Conservation (phyloP, 2,113 vertebrate genomes). For the Ophthalmolycus amberensis region DNA sequence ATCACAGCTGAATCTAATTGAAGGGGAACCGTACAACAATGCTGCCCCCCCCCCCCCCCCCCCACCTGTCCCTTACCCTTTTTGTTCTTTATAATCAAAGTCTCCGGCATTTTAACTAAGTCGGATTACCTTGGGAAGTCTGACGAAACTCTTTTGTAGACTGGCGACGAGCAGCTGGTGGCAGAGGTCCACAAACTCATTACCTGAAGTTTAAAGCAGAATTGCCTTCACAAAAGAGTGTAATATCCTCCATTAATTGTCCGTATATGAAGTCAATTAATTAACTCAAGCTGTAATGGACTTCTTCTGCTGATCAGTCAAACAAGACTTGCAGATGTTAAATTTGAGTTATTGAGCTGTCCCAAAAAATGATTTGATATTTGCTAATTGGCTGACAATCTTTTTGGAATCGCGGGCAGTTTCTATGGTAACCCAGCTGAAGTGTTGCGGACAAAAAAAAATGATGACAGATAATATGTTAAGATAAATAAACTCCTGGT, state of each 20-base stretch:
- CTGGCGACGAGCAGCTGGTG: slow-evolving; percentile 66
- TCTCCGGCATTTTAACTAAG: slow-evolving; percentile 70
- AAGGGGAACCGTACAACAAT: slow-evolving; percentile 73
- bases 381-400: slow-evolving; percentile 29
- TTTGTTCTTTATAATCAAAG: slow-evolving; percentile 76
- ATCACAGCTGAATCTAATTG: slow-evolving; percentile 78
- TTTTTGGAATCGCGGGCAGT: slow-evolving; percentile 19
- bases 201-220: slow-evolving; percentile 60
- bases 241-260: slow-evolving; percentile 66
- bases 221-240: slow-evolving; percentile 62
- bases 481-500: background rate
- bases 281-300: slow-evolving; percentile 51
- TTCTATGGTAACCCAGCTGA: slow-evolving; percentile 50
- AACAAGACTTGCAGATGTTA: slow-evolving; percentile 29
- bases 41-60: slow-evolving; percentile 24
- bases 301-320: slow-evolving; percentile 44
- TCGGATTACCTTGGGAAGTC: slow-evolving; percentile 75
- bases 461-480: slow-evolving; percentile 17
- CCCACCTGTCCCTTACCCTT: slow-evolving; percentile 67
- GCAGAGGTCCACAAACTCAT: slow-evolving; percentile 76
- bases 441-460: slow-evolving; percentile 2
- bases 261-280: slow-evolving; percentile 55
- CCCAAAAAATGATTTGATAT: slow-evolving; percentile 1
- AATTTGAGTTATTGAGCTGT: slow-evolving; percentile 36
- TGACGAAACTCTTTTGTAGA: slow-evolving; percentile 67